Base-by-base conservation (phyloP, 1,140 invertebrate species). In the Sitobion miscanthi region DNA sequence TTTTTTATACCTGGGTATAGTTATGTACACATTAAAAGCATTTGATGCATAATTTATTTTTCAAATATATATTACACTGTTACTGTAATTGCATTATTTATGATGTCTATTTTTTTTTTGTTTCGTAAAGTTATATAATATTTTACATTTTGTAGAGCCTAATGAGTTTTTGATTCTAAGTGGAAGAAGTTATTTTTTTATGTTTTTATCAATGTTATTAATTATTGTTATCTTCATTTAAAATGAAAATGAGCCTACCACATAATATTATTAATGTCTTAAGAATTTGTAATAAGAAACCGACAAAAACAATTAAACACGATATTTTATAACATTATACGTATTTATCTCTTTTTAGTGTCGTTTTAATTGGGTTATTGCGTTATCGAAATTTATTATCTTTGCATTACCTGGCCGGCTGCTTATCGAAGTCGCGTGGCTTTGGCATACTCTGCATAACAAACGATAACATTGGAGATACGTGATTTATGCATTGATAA, bases 81-180 rank as follows among this genome's bases (percentile, higher is more conserved):
- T 77, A 17, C 30, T 14, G 62, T n/a, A n/a, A 77, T 77, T 77
- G 52, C 52, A 77, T 77, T 77, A 77, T 77, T 77, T 77, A 77
- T 77, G 62, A 77, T 77, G 30, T 77, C n/a, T 77, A 77, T 77
- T 77, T 77, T 69, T 69, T n/a, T 69, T 69, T 69, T 69, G 30
- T 69, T 69, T 30, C 30, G 30, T 69, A 14, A 69, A 69, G 62
- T 69, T 69, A n/a, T 42, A 42, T 42, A 42, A 42, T 42, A 42
- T 42, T 69, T 69, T n/a, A 69, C 9, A 69, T 69, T 69, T n/a
- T 77, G 14, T 77, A n/a, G n/a, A 77, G 30, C n/a, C 4, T 77
- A 77, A 77, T 77, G 30, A 77, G 62, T 77, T 17, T n/a, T 77
- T 77, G 62, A 77, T n/a, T 77, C 30, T 77, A 77, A 77, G 14